A percentile compares a stretch with the other conserved stretches of the same genome.
phyloP scores from a whole-genome alignment of 1,140 invertebrate species.

The Drosophila hydei region DNA sequence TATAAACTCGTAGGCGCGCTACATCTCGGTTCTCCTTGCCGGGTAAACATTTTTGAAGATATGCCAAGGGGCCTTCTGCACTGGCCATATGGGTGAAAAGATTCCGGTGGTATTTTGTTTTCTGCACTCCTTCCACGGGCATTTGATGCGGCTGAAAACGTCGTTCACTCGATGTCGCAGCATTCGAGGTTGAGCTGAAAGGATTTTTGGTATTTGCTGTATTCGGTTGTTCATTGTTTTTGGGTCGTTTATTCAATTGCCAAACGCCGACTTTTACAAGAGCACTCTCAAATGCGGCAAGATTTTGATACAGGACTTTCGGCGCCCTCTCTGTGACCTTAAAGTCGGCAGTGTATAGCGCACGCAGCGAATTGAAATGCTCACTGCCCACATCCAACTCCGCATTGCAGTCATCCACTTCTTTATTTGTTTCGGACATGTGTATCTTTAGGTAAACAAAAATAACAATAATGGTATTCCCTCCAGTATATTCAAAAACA shows the following conservation, averaged over 20 bases:
- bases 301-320: constrained; percentile 76
- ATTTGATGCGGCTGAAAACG: constrained; percentile 72
- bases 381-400: constrained; percentile 87
- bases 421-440: neutral
- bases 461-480: constrained; percentile 1
- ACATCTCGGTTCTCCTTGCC: constrained; percentile 54
- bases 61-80: constrained; percentile 86
- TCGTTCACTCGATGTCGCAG: constrained; percentile 4
- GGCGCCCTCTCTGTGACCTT: constrained; percentile 84
- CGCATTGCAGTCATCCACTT: neutral
- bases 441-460: constrained; percentile 8
- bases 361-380: constrained; percentile 88
- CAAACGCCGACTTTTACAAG: constrained; percentile 65
- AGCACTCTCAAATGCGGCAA: constrained; percentile 75
- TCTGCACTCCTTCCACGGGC: constrained; percentile 51
- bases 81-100: constrained; percentile 87
- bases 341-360: constrained; percentile 86
- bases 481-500: neutral
- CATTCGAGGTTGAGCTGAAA: neutral
- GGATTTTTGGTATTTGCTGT: neutral
- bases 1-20: constrained; percentile 88
- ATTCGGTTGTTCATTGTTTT: constrained; percentile 23
- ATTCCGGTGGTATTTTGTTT: constrained; percentile 84
- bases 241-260: constrained; percentile 57
- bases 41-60: constrained; percentile 87